These are phyloP conservation scores for Thymelicus lineola DNA, from an alignment of 2,888 invertebrate genomes.

Conservation along the genomic window DNA sequence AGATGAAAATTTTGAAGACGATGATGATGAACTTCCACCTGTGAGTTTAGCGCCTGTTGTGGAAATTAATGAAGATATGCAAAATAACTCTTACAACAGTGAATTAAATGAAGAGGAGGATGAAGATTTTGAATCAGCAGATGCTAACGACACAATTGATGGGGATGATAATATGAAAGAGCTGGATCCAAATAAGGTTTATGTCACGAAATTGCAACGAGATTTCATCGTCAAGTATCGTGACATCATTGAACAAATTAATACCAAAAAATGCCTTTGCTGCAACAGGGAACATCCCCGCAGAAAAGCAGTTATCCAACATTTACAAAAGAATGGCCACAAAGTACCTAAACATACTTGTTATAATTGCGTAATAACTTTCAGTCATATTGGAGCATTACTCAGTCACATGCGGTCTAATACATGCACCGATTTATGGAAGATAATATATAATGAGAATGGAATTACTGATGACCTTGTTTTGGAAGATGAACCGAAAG, in stretches of 20 bases:
- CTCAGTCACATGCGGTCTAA: slow-evolving; percentile 82
- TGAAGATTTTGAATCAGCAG: slow-evolving; percentile 55
- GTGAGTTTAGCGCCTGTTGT: slow-evolving; percentile 69
- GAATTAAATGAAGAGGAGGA: slow-evolving; percentile 70
- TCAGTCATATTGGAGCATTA: slow-evolving; percentile 80
- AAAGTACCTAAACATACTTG: slow-evolving; percentile 87
- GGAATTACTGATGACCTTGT: slow-evolving; percentile 79
- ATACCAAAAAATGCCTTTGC: slow-evolving; percentile 78
- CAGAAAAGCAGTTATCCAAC: slow-evolving; percentile 81
- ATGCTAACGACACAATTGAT: slow-evolving; percentile 63
- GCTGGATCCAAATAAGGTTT: slow-evolving; percentile 69
- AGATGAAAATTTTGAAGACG: slow-evolving; percentile 59
- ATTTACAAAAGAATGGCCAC: slow-evolving; percentile 81
- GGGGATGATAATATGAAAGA: slow-evolving; percentile 54
- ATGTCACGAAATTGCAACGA: slow-evolving; percentile 75
- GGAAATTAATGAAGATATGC: slow-evolving; percentile 79
- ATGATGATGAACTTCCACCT: slow-evolving; percentile 69
- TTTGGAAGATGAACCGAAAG: slow-evolving; percentile 72
- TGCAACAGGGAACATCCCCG: slow-evolving; percentile 79
- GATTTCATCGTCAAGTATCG: slow-evolving; percentile 77
- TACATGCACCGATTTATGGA: slow-evolving; percentile 79
- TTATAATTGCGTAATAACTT: slow-evolving; percentile 86
- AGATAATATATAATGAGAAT: slow-evolving; percentile 78
- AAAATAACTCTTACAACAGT: slow-evolving; percentile 66
- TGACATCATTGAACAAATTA: slow-evolving; percentile 78